These are phyloP conservation scores for Megaleporinus macrocephalus DNA, from an alignment of 2,113 vertebrate genomes.

Conservation along the genomic window DNA sequence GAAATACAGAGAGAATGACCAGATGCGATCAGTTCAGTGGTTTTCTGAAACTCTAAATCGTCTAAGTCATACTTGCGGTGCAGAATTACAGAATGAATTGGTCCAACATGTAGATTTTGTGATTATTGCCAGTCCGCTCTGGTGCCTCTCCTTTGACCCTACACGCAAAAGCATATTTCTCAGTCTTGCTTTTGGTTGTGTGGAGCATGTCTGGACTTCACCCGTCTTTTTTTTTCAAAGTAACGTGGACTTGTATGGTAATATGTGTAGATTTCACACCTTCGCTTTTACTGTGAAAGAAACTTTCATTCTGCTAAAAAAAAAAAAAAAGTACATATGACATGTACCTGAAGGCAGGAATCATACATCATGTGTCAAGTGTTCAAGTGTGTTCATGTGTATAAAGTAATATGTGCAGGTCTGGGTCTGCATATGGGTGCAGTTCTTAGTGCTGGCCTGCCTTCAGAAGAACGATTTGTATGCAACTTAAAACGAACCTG, in stretches of 20 bases:
- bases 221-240: not conserved
- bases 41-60: not conserved
- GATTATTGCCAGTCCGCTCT: not conserved
- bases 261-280: not conserved
- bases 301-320: not conserved
- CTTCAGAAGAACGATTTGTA: not conserved
- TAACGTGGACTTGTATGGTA: not conserved
- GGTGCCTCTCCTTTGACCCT: not conserved
- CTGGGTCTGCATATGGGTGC: not conserved
- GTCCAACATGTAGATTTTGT: not conserved
- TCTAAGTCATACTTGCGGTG: not conserved
- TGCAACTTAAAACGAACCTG: not conserved
- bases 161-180: not conserved
- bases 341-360: not conserved
- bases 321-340: not conserved
- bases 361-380: not conserved
- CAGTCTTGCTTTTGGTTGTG: not conserved
- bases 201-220: not conserved
- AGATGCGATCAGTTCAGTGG: not conserved
- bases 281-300: not conserved
- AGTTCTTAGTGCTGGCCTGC: conserved; percentile 20
- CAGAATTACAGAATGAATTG: not conserved
- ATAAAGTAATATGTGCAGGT: not conserved
- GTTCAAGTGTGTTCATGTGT: not conserved
- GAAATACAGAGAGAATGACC: not conserved